Conservation (phyloP, 64 coral and sea anemone genomes). For the Montipora capricornis region DNA sequence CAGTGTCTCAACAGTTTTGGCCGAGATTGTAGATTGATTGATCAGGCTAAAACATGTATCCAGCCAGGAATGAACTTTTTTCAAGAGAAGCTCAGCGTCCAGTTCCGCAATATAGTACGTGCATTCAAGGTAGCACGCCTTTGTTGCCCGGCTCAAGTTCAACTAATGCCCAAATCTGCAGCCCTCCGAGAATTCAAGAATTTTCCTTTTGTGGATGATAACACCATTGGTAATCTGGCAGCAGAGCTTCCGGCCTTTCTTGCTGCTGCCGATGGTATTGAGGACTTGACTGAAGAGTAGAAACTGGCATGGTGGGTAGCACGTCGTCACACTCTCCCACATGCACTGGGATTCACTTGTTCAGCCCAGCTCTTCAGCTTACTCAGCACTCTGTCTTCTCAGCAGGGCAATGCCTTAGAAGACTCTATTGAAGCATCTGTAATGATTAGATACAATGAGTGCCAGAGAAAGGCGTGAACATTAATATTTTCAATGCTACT, state of each 20-base stretch:
- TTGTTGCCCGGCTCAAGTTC: constrained; percentile 20
- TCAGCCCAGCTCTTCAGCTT: constrained; percentile 60
- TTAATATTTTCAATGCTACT: too few species aligned
- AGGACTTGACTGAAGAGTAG: neutral
- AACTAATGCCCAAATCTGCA: neutral
- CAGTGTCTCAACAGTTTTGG: too few species aligned
- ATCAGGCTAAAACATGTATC: constrained; percentile 55
- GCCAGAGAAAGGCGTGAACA: too few species aligned
- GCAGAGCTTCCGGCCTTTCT: neutral
- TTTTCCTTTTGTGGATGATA: too few species aligned
- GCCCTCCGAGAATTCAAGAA: neutral
- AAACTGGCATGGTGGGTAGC: constrained; percentile 45
- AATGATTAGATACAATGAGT: constrained; percentile 41
- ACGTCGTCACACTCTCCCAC: constrained; percentile 42
- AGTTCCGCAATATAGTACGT: too few species aligned
- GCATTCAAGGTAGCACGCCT: neutral
- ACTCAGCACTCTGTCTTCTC: neutral
- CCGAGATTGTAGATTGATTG: constrained; percentile 7
- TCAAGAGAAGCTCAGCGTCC: too few species aligned
- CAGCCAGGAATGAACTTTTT: constrained; percentile 13
- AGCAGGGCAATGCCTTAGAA: constrained; percentile 29
- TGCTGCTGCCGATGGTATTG: constrained; percentile 33
- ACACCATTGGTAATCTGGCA: neutral
- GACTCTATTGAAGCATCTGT: constrained; percentile 61
- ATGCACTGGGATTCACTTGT: constrained; percentile 29